These are phyloP conservation scores for Ranitomeya imitator DNA, from an alignment of 2,113 vertebrate genomes.

Conservation along the genomic window DNA sequence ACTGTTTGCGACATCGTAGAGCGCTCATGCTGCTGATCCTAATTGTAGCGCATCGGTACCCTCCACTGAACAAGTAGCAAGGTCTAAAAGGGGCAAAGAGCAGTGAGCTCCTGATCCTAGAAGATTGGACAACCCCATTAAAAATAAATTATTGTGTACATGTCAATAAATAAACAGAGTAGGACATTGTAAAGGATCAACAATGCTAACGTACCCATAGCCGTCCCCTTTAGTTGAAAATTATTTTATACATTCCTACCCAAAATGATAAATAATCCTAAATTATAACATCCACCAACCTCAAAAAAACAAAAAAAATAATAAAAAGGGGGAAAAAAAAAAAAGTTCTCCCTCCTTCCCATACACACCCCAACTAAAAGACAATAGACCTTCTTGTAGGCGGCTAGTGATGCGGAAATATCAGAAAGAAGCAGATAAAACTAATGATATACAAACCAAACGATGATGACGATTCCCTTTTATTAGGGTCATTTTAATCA, in stretches of 20 bases:
- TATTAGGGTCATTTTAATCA: conserved; percentile 55
- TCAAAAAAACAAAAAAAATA: neutral
- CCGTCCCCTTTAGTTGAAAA: neutral
- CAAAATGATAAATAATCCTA: neutral
- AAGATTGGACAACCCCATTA: too few species aligned
- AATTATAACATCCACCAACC: neutral
- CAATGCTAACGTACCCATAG: neutral
- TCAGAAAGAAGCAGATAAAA: conserved; percentile 12
- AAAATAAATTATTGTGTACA: too few species aligned
- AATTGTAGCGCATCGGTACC: too few species aligned
- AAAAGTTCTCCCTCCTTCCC: neutral
- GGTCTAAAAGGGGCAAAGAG: too few species aligned
- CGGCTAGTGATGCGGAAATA: neutral
- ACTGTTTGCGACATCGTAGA: too few species aligned
- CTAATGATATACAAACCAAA: conserved; percentile 49
- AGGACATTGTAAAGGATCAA: neutral
- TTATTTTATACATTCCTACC: neutral
- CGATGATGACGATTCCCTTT: conserved; percentile 40
- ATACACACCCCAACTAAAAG: neutral
- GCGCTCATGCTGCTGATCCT: too few species aligned
- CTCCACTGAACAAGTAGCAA: too few species aligned
- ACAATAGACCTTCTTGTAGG: neutral
- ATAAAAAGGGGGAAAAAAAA: neutral
- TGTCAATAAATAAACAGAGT: too few species aligned
- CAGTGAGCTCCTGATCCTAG: too few species aligned